Evolutionary conservation across 2,113 vertebrate species (phyloP), one percentile per base, ranked within the genome.

Genomic region (Forbesichthys papilliferus): DNA sequence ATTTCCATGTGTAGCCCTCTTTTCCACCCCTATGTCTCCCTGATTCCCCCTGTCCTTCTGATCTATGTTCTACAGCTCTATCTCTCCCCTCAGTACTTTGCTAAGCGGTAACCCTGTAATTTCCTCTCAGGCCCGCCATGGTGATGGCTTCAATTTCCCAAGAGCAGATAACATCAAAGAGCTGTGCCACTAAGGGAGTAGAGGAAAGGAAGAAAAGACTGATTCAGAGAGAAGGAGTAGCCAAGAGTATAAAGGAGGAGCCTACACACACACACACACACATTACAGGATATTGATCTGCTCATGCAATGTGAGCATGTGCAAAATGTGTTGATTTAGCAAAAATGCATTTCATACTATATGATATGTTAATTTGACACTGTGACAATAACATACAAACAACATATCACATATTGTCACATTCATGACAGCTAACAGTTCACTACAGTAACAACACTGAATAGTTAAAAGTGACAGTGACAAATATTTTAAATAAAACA

Each of bases 111-210:
- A 94, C 92, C 93, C 94, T 95, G 95, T 95, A 95, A 96, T 94
- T 95, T 94, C 93, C 94, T 95, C 94, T 90, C 93, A 90, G 94
- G 93, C 93, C 94, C 91, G 91, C 95, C 93, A 95, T 94, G 95
- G 93, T 94, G 94, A 95, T 93, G 94, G 93, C 95, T 98, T 96
- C 95, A 96, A 97, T 97, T 96, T 95, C 94, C 91, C 48, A 42
- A 6, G 1, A 79, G 64, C 69, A 81, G 88, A 88, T 87, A 88
- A 52, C 58, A 90, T 90, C 86, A 71, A 1, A 52, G 92, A 93
- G 94, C 94, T 95, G 95, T 95, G 27, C 27, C 7, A 9, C 92
- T 89, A 84, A 92, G 86, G 53, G 18, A 34, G 61, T 48, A 52
- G 48, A 48, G 16, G 33, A 42, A 34, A 12, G 33, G 33, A 62